Conservation (phyloP, 2,888 invertebrate species). For the Tiliacea aurago region DNA sequence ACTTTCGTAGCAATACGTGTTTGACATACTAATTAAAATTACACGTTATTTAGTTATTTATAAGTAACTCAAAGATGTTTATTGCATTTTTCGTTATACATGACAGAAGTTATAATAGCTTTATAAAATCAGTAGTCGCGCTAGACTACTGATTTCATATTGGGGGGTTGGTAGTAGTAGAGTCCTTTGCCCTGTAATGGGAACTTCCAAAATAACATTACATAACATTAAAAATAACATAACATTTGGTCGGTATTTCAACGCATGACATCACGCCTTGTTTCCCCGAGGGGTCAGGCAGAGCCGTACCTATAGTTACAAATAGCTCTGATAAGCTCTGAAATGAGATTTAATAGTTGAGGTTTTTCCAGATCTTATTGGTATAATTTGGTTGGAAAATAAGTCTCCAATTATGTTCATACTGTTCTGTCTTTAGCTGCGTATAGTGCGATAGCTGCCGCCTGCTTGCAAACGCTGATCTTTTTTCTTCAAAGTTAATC, state of each 20-base stretch:
- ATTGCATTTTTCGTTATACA: neutral
- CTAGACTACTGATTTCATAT: no score
- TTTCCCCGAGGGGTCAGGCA: no score
- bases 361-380: slow-evolving; percentile 4
- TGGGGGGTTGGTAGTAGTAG: no score
- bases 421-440: neutral
- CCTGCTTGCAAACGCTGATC: no score
- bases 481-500: neutral
- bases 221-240: no score
- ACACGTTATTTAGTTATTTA: slow-evolving; percentile 9
- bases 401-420: neutral
- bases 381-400: neutral
- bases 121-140: no score
- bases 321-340: neutral
- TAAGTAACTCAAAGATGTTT: neutral
- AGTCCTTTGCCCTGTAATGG: neutral
- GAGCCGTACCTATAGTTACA: neutral
- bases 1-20: slow-evolving; percentile 42
- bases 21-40: slow-evolving; percentile 42
- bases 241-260: no score
- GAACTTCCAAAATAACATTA: no score
- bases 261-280: no score
- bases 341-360: neutral
- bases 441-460: no score
- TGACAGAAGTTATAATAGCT: neutral